Base-by-base conservation (phyloP, 2,797 vertebrate species). In the Pseudotriccus pelzelni region DNA sequence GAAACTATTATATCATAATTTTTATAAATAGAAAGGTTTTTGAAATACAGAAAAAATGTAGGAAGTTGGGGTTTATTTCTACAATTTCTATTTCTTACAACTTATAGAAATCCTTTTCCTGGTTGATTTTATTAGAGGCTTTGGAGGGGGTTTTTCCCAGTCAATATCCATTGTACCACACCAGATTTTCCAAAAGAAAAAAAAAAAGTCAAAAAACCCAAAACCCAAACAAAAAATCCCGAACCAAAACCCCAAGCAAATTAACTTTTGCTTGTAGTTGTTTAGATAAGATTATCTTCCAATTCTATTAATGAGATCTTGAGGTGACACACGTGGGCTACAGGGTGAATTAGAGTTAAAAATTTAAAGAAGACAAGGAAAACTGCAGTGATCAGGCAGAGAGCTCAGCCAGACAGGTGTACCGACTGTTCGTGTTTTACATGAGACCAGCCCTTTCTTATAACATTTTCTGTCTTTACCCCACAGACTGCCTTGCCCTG, bases 1-100 rank as follows among this genome's bases (percentile, higher is more conserved):
- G 2, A 52, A 36, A 39, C 1, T 2, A 47, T 55, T 68, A 63
- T 32, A 19, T n/a, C 6, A 34, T 36, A 2, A 16, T 43, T 83
- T 67, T 86, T 24, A 52, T 36, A 44, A 30, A 53, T 27, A 68
- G 0, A 1, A 14, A 79, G 18, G 6, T 55, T 79, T 53, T 22
- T 67, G 28, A 72, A 89, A 76, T 50, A n/a, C 3, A 46, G 7
- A 47, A 11, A 34, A 68, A 70, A 67, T 37, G 1, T 23, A 73
- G 2, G 15, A 69, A 49, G 7, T 7, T 69, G 14, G 0, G 0
- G 0, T 10, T 59, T 86, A 10, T 49, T 21, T 14, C 7, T 66
- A 46, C 2, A 2, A 28, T 63, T 78, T 62, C 12, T 52, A 18
- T 58, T 77, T 25, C 49, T 56, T 78, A 72, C 7, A 14, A 44